A percentile compares a stretch with the other conserved stretches of the same genome.
These are phyloP conservation scores for Lophotriccus pileatus DNA, from an alignment of 2,797 vertebrate genomes.

Conservation along the genomic window DNA sequence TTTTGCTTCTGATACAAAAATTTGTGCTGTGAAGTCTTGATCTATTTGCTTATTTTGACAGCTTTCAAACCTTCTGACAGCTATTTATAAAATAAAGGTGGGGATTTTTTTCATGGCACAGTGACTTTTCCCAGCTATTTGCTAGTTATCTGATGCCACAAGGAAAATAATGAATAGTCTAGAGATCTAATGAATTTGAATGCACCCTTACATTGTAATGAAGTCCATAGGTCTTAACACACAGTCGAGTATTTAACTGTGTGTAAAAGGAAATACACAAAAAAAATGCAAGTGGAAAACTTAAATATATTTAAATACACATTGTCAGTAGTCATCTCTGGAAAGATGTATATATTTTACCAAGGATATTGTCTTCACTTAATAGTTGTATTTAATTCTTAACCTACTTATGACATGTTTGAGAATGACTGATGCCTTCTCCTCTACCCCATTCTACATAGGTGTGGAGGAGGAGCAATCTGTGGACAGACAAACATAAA, in stretches of 20 bases:
- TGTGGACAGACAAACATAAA: background rate
- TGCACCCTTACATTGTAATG: background rate
- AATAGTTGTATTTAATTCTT: background rate
- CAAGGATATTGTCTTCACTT: background rate
- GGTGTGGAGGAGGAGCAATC: background rate
- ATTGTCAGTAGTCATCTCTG: background rate
- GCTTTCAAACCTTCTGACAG: background rate
- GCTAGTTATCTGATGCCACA: background rate
- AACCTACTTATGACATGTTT: background rate
- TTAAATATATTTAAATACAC: background rate
- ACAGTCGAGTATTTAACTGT: background rate
- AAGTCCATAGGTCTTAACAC: background rate
- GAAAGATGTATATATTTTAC: background rate
- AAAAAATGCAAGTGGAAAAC: background rate
- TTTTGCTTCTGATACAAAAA: background rate
- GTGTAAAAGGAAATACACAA: background rate
- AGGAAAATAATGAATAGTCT: conserved; percentile 4
- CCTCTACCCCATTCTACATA: background rate
- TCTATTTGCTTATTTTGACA: conserved; percentile 17
- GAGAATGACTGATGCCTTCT: background rate
- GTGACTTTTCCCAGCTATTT: conserved; percentile 16
- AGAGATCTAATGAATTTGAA: background rate
- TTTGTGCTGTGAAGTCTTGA: background rate
- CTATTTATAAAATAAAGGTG: conserved; percentile 2
- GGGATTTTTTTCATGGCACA: background rate